Base-by-base conservation (phyloP, 1,140 invertebrate species). In the Drosophila kepulauana region DNA sequence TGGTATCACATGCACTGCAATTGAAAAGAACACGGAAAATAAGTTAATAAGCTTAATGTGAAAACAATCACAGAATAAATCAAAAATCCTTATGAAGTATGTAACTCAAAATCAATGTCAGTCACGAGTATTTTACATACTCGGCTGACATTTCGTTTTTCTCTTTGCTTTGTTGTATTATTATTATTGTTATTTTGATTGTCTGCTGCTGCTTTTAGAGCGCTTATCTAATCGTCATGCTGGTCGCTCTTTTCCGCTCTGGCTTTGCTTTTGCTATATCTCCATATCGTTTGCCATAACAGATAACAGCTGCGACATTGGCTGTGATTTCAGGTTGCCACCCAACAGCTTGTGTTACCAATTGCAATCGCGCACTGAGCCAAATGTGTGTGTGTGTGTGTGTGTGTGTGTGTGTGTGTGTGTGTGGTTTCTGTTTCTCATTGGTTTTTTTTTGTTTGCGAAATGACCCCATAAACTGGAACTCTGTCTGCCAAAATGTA, bases 1-100 rank as follows among this genome's bases (percentile, higher is more conserved):
- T 73, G 80, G 81, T 85, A 88, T 81, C 78, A 89, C 78, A 80
- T 84, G 79, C 79, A 87, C 79, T 87, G 74, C 48, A 88, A 80
- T 59, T 45, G 41, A 52, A 30, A 35, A 35, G 13, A 66, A 11
- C 25, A 16, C 5, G 16, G 35, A 38, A 10, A 38, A 38, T 38
- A 63, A 62, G n/a, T 57, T 20, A 25, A 10, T 38, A 13, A 28
- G 33, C 54, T 11, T 28, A 58, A 48, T 25, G 8, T 51, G 20
- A 1, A 8, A 49, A 48, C 35, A 57, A 46, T 43, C 8, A 70
- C 30, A 52, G 59, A 51, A 52, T 13, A 28, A 16, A 10, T 33
- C 20, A 35, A 38, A 43, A 54, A 45, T 43, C 15, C 5, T 6
- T 43, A 45, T 30, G 38, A 6, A 35, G 15, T 52, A 43, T 30